Evolutionary conservation across 2,888 invertebrate species (phyloP), one percentile per base, ranked within the genome.

Genomic region (Rutpela maculata): DNA sequence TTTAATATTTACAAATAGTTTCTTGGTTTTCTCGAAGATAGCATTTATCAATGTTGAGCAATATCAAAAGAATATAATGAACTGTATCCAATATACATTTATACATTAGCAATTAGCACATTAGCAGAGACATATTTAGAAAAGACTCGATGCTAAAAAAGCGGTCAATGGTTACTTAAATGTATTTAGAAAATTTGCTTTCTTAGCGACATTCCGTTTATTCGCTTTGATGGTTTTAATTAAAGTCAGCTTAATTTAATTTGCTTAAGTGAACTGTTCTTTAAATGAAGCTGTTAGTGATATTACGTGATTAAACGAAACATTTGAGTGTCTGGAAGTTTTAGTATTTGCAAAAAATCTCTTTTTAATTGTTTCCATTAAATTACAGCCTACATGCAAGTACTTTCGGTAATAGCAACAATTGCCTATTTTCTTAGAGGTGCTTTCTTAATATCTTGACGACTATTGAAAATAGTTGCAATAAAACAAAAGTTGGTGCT

Each of bases 231-330:
- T 22, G 19, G 19, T 22, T 22, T 55, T 55, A 67, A 67, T 67
- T 67, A 67, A 50, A 55, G 59, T 50, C 67, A 67, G 55, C 26
- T 67, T 55, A 55, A 67, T 56, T 55, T 18, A 67, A 67, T 67
- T 67, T 67, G 67, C 67, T 22, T 38, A 26, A 67, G 67, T 67
- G 55, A 56, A 56, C 26, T 56, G 50, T 31, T 67, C 67, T 67
- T 67, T 67, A 55, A 67, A 56, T 19, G 67, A 43, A 2, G 7
- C 19, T 55, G 5, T 50, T n/a, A 26, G 55, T 67, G 55, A 55
- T 55, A 56, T 56, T 55, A 10, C 19, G 55, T 67, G 67, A 67
- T 67, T 67, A 67, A 67, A 67, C 67, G 26, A 26, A 67, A 22
- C n/a, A 22, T 55, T n/a, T 10, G 7, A 22, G 55, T 26, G 38